These are phyloP conservation scores for Ianthella basta DNA, from an alignment of 37 sponge, comb jelly and placozoan genomes.

Conservation along the genomic window DNA sequence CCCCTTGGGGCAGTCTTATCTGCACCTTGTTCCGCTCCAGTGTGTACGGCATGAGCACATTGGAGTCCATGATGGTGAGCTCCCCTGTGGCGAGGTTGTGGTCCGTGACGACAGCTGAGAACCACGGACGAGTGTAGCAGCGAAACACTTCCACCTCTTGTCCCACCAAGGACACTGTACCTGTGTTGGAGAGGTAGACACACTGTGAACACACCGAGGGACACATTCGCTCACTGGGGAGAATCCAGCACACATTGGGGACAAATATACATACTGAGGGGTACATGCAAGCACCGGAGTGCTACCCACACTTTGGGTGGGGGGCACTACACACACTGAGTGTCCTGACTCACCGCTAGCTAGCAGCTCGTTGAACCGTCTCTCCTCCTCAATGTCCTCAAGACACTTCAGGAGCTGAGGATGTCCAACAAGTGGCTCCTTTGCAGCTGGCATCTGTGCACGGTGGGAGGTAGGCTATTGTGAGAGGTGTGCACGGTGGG, in stretches of 20 bases:
- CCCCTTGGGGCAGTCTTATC: slow-evolving; percentile 10
- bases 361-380: slow-evolving; percentile 21
- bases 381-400: slow-evolving; percentile 54
- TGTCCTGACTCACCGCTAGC: background rate
- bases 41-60: slow-evolving; percentile 21
- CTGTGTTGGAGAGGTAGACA: background rate
- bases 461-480: background rate
- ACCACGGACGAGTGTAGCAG: slow-evolving; percentile 49
- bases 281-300: too few species aligned
- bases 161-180: slow-evolving; percentile 44
- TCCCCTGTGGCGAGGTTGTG: slow-evolving; percentile 25
- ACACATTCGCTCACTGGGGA: background rate
- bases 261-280: background rate
- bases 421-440: slow-evolving; percentile 52
- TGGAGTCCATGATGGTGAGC: background rate
- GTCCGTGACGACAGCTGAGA: slow-evolving; percentile 41
- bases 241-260: background rate
- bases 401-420: slow-evolving; percentile 57
- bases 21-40: slow-evolving; percentile 5
- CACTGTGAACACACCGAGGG: background rate
- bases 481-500: too few species aligned
- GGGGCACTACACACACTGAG: too few species aligned
- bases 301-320: too few species aligned
- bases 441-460: slow-evolving; percentile 47
- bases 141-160: slow-evolving; percentile 38